Evolutionary conservation across 2,797 vertebrate species (phyloP).

Genomic region (Neosilurus hyrtlii): DNA sequence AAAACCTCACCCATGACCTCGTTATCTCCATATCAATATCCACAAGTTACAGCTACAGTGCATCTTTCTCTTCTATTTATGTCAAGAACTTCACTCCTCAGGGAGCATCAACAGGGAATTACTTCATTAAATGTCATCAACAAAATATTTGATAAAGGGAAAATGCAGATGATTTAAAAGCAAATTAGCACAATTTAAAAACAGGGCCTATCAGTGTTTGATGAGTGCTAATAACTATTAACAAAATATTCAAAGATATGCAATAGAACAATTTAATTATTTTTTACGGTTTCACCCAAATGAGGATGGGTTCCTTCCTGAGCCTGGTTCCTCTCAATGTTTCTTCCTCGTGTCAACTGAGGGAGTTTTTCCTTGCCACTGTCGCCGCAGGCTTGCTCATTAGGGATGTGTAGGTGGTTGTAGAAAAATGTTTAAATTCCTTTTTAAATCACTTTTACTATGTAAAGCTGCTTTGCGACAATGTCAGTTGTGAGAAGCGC

Average conservation of each 20-base stretch:
- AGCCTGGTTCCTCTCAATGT: no score
- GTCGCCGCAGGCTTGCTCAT: no score
- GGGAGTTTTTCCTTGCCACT: no score
- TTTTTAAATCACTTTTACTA: no score
- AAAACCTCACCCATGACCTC: neutral
- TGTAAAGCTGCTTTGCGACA: no score
- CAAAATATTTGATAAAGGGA: constrained; percentile 37
- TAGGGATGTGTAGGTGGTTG: no score
- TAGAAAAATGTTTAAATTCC: no score
- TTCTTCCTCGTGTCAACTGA: no score
- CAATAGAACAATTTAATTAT: constrained; percentile 6
- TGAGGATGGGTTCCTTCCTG: no score
- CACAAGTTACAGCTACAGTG: neutral
- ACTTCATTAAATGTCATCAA: constrained; percentile 48
- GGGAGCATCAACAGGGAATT: constrained; percentile 32
- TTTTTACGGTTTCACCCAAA: no score
- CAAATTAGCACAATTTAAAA: constrained; percentile 25
- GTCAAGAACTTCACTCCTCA: constrained; percentile 14
- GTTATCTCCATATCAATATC: neutral
- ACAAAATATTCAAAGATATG: constrained; percentile 27
- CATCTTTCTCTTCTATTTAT: constrained; percentile 27
- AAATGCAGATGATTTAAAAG: constrained; percentile 44
- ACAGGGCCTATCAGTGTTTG: constrained; percentile 33
- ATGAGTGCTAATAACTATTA: constrained; percentile 26
- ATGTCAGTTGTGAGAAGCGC: no score